A percentile compares a stretch with the other conserved stretches of the same genome.
phyloP scores from a whole-genome alignment of 1,140 invertebrate genomes.

The Frieseomelitta varia region DNA sequence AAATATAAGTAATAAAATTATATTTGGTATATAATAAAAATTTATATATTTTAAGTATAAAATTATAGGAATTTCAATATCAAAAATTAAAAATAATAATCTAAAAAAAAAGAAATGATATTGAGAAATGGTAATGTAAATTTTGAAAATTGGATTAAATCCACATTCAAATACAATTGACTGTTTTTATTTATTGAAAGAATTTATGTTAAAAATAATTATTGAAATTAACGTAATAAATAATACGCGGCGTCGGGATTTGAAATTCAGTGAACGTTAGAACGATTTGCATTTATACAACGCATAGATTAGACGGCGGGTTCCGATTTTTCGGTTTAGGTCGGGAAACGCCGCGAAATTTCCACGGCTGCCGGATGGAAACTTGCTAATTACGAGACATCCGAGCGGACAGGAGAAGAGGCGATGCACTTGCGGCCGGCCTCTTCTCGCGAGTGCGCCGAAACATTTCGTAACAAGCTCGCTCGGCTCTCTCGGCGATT shows the following conservation, averaged over 20 bases:
- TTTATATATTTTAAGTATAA: too few species aligned
- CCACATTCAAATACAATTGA: too few species aligned
- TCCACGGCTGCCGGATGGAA: slow-evolving; percentile 11
- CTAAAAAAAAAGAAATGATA: too few species aligned
- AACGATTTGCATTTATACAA: background rate
- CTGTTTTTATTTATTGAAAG: too few species aligned
- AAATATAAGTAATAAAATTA: too few species aligned
- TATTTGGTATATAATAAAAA: too few species aligned
- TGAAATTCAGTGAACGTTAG: background rate
- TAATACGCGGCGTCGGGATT: background rate
- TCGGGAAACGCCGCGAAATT: background rate
- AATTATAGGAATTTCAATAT: too few species aligned
- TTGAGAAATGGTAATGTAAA: too few species aligned
- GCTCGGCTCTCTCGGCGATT: background rate
- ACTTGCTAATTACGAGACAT: slow-evolving; percentile 44
- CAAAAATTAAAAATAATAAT: too few species aligned
- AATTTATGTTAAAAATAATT: too few species aligned
- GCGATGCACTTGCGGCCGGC: slow-evolving; percentile 1
- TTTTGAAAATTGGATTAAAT: too few species aligned
- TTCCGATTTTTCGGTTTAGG: background rate
- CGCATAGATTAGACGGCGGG: background rate
- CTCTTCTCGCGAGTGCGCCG: slow-evolving; percentile 17
- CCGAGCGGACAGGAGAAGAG: slow-evolving; percentile 28
- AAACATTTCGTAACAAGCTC: slow-evolving; percentile 32
- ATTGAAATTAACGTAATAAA: too few species aligned